Base-by-base conservation (phyloP, 2,888 invertebrate genomes). In the Cactoblastis cactorum region DNA sequence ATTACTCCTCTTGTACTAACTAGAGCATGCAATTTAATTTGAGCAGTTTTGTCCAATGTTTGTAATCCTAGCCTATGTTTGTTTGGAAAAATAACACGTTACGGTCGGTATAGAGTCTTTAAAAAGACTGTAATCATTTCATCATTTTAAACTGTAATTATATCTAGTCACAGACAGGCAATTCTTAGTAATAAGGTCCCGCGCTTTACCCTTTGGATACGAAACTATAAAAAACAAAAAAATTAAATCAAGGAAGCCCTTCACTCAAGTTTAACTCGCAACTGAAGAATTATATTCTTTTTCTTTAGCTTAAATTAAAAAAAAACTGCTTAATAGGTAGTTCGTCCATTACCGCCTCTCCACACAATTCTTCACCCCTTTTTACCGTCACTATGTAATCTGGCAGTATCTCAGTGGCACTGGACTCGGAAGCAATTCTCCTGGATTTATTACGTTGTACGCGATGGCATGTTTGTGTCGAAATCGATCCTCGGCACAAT, bases 391-490 rank as follows among this genome's bases (percentile, higher is more conserved):
- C 51, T 53, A 59, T 59, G 61, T 64, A 70, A 70, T 76, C 76
- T 77, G 74, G 77, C 76, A 72, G 71, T 82, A 81, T 79, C 74
- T 83, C 81, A 81, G 71, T 65, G 65, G 65, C 69, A 70, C 61
- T 74, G 75, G 70, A 74, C 77, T 72, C 71, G 76, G 77, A 80
- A 82, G 79, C 78, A 72, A 80, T 83, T 80, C 67, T 57, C 63
- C 51, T 53, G 70, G 78, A 83, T 83, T 83, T 83, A 85, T 85
- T 64, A 69, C 69, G 45, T 58, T 59, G 63, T 65, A 61, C 64
- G 64, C 70, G 68, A 34, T 32, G 18, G 11, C 39, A 17, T 49
- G 49, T 49, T 49, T 49, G 41, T 39, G 41, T 41, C 41, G 32
- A 28, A 9, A 49, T 49, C 49, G 22, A 49, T 49, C 49, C 33